Evolutionary conservation across 2,113 vertebrate genomes (phyloP), one percentile per base, ranked within the genome.

Genomic region (Hydrochoerus hydrochaeris): DNA sequence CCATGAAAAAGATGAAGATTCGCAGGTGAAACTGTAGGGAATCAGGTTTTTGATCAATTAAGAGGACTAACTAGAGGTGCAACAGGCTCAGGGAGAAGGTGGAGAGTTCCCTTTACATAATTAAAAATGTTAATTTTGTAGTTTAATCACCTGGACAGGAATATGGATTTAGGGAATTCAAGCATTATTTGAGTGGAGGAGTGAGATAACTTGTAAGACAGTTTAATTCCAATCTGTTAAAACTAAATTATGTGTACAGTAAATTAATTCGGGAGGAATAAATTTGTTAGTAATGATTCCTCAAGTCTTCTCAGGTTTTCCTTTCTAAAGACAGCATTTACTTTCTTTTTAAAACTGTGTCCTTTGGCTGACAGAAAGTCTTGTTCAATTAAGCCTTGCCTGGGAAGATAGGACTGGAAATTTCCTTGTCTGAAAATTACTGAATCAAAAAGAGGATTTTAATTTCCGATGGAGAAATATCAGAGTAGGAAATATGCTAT

Each of bases 371-470:
- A 95, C 0, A 86, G 69, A 90, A 60, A 95, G 73, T 91, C 19
- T 89, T 44, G 19, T 57, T 93, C 71, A 91, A 24, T 44, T 60
- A 82, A 96, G 85, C 89, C 77, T 38, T 93, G 63, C 35, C 89
- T 96, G 44, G 32, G 20, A 93, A 75, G 63, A 65, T 41, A 91
- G 49, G 46, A 78, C 10, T 84, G 14, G 30, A 75, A n/a, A 85
- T 95, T 94, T 94, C 85, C 77, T 94, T 88, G 58, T 58, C 84
- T 86, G 84, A 94, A 94, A 88, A 91, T 78, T 54, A 89, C 22
- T 58, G n/a, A 96, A 54, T 88, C 24, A 69, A 82, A 88, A 90
- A 88, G 62, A 82, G 38, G 4, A 87, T 88, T 90, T 91, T 38
- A 67, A 85, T 77, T 90, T 94, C 94, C 77, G 82, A 20, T 38